A percentile compares a stretch with the other conserved stretches of the same genome.
These are phyloP conservation scores for Cariama cristata DNA, from an alignment of 2,113 vertebrate genomes.

Conservation along the genomic window DNA sequence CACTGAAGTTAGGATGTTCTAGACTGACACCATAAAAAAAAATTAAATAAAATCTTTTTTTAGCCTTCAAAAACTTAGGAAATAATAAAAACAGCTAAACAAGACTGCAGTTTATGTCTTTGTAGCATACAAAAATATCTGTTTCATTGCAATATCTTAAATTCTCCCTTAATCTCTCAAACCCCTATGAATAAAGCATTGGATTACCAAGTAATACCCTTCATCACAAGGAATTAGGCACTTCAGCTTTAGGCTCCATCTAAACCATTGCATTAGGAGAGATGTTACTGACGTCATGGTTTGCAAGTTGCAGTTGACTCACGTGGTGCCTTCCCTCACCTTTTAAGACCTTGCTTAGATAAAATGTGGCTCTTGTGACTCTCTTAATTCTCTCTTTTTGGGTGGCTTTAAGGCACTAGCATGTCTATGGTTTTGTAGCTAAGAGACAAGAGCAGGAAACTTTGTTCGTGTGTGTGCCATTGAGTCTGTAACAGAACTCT, in stretches of 20 bases:
- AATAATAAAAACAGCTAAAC: conserved; percentile 1
- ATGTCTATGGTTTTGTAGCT: not conserved
- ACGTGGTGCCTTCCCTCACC: not conserved
- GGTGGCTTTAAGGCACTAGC: not conserved
- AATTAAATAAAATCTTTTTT: conserved; percentile 28
- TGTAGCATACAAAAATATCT: conserved; percentile 30
- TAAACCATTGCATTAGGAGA: not conserved
- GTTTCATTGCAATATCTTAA: conserved; percentile 41
- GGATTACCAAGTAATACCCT: conserved; percentile 59
- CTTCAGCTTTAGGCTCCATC: conserved; percentile 39
- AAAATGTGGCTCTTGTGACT: not conserved
- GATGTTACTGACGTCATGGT: conserved; percentile 17
- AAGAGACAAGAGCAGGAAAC: not conserved
- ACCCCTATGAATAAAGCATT: conserved; percentile 51
- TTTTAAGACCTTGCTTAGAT: not conserved
- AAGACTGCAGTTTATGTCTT: not conserved
- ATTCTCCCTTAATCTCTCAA: conserved; percentile 58
- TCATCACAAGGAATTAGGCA: conserved; percentile 56
- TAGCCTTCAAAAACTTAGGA: conserved; percentile 14
- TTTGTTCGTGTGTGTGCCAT: not conserved
- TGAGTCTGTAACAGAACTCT: not conserved
- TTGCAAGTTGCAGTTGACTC: not conserved
- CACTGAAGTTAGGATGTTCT: conserved; percentile 13
- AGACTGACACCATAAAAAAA: not conserved
- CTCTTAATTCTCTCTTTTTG: not conserved